Percentiles rank a stretch among this genome's conserved stretches.
Conservation (phyloP, 2,888 invertebrate genomes). For the Coleophora flavipennella region DNA sequence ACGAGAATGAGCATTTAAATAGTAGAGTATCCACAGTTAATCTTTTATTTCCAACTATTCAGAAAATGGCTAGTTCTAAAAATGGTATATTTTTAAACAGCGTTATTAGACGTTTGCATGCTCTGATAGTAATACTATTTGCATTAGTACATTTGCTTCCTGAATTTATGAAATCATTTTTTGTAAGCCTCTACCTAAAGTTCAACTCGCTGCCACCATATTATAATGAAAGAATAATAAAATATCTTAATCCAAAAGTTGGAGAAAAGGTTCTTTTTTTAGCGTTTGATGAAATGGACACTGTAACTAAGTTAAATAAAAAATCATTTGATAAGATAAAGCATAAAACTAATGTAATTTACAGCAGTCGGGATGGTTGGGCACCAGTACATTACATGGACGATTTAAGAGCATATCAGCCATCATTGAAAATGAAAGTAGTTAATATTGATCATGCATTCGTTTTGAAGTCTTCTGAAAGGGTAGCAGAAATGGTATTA, state of each 20-base stretch:
- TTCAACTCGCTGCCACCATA: constrained; percentile 61
- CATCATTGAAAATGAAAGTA: constrained; percentile 35
- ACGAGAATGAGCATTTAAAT: constrained; percentile 67
- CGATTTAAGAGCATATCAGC: constrained; percentile 63
- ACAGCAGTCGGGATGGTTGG: constrained; percentile 87
- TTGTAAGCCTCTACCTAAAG: constrained; percentile 72
- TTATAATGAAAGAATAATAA: constrained; percentile 62
- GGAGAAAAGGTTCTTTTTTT: constrained; percentile 78
- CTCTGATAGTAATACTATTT: constrained; percentile 45
- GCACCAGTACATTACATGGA: constrained; percentile 81
- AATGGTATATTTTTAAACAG: constrained; percentile 82
- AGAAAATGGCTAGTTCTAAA: constrained; percentile 82
- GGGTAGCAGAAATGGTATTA: constrained; percentile 64
- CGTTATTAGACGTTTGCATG: constrained; percentile 56
- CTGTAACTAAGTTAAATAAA: constrained; percentile 77
- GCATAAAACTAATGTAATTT: constrained; percentile 75
- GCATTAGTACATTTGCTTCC: constrained; percentile 67
- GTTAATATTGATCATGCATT: constrained; percentile 80
- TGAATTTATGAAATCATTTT: constrained; percentile 45
- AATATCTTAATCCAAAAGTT: constrained; percentile 73
- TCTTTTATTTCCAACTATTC: constrained; percentile 90
- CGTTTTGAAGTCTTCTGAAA: constrained; percentile 77
- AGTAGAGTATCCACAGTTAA: constrained; percentile 75
- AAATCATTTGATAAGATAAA: constrained; percentile 77
- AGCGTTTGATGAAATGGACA: constrained; percentile 86